phyloP scores from a whole-genome alignment of 2,113 vertebrate genomes.

The Seriola rivoliana region DNA sequence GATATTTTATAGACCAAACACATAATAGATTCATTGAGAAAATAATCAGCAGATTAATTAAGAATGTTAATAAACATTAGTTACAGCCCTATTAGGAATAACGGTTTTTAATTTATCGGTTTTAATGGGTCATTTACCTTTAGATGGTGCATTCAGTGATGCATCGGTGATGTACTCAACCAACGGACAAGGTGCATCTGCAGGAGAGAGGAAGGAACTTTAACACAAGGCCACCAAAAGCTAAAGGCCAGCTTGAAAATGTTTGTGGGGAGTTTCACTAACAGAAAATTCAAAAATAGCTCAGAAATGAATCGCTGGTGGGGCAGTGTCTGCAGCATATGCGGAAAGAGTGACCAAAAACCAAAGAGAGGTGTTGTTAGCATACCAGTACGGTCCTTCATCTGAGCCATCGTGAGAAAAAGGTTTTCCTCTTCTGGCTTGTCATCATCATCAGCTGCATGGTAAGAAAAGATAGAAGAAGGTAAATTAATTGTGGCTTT shows the following conservation, averaged over 20 bases:
- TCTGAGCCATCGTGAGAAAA: conserved; percentile 75
- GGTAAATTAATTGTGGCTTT: not conserved
- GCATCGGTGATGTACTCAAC: conserved; percentile 69
- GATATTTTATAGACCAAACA: not conserved
- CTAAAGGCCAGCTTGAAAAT: not conserved
- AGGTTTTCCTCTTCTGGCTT: conserved; percentile 59
- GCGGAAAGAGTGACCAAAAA: conserved; percentile 14
- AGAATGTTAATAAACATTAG: not conserved
- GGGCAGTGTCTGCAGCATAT: not conserved
- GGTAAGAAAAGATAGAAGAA: not conserved
- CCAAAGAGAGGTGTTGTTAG: not conserved
- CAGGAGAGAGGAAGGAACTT: conserved; percentile 18
- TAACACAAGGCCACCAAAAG: not conserved
- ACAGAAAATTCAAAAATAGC: not conserved
- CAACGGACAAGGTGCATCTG: conserved; percentile 69
- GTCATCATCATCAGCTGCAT: conserved; percentile 27
- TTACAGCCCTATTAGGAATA: not conserved
- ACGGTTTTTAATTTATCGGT: not conserved
- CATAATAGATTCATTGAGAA: not conserved
- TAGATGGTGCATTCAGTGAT: conserved; percentile 31
- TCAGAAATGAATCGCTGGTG: not conserved
- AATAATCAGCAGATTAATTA: not conserved
- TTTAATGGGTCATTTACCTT: conserved; percentile 57
- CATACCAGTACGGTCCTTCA: conserved; percentile 60
- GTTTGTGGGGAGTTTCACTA: conserved; percentile 8